A percentile compares a stretch with the other conserved stretches of the same genome.
phyloP scores from a whole-genome alignment of 2,888 invertebrate genomes.

The Pocota personata region DNA sequence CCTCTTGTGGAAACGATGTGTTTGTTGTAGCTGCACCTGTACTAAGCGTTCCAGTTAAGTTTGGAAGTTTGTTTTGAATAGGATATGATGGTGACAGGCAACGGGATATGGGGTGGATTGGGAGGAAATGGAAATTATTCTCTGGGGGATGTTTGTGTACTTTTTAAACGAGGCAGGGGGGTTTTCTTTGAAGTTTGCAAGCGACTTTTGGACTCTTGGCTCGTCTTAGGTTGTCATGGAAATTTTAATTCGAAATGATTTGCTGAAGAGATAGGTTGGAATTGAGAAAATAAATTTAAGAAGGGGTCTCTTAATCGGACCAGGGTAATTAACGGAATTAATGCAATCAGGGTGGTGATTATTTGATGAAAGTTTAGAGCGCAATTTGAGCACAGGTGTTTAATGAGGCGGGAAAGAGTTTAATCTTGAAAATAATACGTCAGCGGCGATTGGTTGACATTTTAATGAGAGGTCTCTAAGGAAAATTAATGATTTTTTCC shows the following conservation, averaged over 20 bases:
- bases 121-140: constrained; percentile 58
- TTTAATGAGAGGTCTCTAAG: neutral
- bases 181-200: constrained; percentile 62
- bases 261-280: constrained; percentile 2
- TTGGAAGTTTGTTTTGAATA: constrained; percentile 47
- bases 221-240: constrained; percentile 61
- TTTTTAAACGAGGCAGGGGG: neutral
- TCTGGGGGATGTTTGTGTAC: constrained; percentile 27
- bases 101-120: neutral
- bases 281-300: constrained; percentile 21
- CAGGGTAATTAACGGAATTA: constrained; percentile 62
- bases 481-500: too few species aligned
- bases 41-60: constrained; percentile 55
- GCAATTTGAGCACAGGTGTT: neutral
- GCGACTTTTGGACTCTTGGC: constrained; percentile 64
- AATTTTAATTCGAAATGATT: constrained; percentile 65
- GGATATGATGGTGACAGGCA: neutral
- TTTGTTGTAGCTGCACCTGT: constrained; percentile 65
- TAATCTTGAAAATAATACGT: neutral
- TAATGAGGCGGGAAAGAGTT: constrained; percentile 18
- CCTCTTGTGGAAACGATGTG: constrained; percentile 34
- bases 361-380: constrained; percentile 28
- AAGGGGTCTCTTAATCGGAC: constrained; percentile 12
- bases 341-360: constrained; percentile 36
- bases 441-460: neutral